phyloP scores from a whole-genome alignment of 2,113 vertebrate species.

The Zeus faber region DNA sequence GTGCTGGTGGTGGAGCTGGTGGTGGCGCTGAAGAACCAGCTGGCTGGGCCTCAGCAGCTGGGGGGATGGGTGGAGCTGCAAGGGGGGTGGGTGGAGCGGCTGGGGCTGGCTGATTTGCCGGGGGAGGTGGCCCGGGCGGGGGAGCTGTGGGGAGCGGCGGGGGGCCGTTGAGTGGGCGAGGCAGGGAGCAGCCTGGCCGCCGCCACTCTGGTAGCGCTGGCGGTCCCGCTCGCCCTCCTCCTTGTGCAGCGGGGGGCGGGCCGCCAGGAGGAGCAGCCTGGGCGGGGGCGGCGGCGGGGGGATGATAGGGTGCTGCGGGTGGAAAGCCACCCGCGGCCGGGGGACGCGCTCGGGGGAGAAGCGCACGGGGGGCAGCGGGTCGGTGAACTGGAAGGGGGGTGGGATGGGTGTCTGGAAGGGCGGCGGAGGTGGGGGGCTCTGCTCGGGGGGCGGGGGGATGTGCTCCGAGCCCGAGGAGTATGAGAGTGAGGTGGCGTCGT shows the following conservation, averaged over 20 bases:
- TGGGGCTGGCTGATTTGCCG: slow-evolving; percentile 67
- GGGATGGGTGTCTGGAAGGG: slow-evolving; percentile 76
- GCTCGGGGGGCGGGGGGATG: slow-evolving; percentile 84
- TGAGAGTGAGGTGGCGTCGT: slow-evolving; percentile 89
- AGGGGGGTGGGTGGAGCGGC: slow-evolving; percentile 50
- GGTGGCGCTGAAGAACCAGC: slow-evolving; percentile 65
- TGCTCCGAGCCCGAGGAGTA: slow-evolving; percentile 90
- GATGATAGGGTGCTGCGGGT: slow-evolving; percentile 77
- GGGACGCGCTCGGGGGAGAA: slow-evolving; percentile 69
- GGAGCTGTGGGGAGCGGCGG: slow-evolving; percentile 41
- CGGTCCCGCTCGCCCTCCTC: slow-evolving; percentile 41
- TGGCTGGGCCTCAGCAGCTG: slow-evolving; percentile 59
- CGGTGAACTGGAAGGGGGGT: slow-evolving; percentile 80
- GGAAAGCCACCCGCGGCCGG: slow-evolving; percentile 74
- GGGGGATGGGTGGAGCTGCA: slow-evolving; percentile 60
- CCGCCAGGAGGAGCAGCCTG: slow-evolving; percentile 56
- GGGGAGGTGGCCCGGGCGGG: slow-evolving; percentile 71
- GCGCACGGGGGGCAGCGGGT: slow-evolving; percentile 71
- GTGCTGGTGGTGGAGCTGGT: slow-evolving; percentile 71
- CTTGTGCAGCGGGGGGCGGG: slow-evolving; percentile 48
- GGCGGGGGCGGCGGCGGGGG: slow-evolving; percentile 74
- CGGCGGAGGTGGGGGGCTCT: slow-evolving; percentile 81
- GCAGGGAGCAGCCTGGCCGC: slow-evolving; percentile 18
- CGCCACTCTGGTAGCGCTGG: slow-evolving; percentile 41
- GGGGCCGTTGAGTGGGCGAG: slow-evolving; percentile 44